Conservation (phyloP, 2,113 vertebrate genomes). For the Euleptes europaea region DNA sequence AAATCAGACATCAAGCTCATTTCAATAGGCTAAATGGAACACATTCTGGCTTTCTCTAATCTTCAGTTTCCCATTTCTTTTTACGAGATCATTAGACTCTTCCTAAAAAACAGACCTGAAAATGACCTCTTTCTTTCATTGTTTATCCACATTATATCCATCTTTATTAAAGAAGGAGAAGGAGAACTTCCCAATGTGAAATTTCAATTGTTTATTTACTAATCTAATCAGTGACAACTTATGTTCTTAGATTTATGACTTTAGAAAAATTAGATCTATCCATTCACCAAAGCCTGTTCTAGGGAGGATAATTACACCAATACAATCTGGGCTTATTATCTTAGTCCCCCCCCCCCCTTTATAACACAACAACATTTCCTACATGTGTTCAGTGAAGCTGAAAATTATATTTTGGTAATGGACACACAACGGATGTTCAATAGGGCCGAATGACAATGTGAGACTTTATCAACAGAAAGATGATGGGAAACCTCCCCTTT, state of each 20-base stretch:
- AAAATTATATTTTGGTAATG: slow-evolving; percentile 84
- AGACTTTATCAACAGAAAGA: slow-evolving; percentile 78
- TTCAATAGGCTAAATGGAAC: slow-evolving; percentile 7
- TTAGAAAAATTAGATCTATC: slow-evolving; percentile 74
- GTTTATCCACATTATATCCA: slow-evolving; percentile 41
- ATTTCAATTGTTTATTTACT: slow-evolving; percentile 60
- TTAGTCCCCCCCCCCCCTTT: slow-evolving; percentile 58
- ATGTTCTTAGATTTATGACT: slow-evolving; percentile 64
- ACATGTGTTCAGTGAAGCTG: slow-evolving; percentile 77
- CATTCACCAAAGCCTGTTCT: slow-evolving; percentile 66
- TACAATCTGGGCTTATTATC: slow-evolving; percentile 75
- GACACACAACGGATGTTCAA: slow-evolving; percentile 74
- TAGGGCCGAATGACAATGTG: slow-evolving; percentile 73
- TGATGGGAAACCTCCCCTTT: slow-evolving; percentile 62
- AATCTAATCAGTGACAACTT: slow-evolving; percentile 61
- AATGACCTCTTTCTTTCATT: slow-evolving; percentile 32
- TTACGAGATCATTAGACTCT: slow-evolving; percentile 29
- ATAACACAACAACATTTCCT: slow-evolving; percentile 74
- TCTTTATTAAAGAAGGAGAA: slow-evolving; percentile 45
- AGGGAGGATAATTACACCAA: slow-evolving; percentile 75
- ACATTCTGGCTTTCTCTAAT: slow-evolving; percentile 1
- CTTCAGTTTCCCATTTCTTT: slow-evolving; percentile 20
- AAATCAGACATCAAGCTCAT: neutral
- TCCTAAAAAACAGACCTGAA: slow-evolving; percentile 45
- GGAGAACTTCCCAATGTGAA: slow-evolving; percentile 46